Percentiles rank a stretch among this genome's conserved stretches.
Conservation (phyloP, 2,888 invertebrate genomes). For the Apoderus coryli region DNA sequence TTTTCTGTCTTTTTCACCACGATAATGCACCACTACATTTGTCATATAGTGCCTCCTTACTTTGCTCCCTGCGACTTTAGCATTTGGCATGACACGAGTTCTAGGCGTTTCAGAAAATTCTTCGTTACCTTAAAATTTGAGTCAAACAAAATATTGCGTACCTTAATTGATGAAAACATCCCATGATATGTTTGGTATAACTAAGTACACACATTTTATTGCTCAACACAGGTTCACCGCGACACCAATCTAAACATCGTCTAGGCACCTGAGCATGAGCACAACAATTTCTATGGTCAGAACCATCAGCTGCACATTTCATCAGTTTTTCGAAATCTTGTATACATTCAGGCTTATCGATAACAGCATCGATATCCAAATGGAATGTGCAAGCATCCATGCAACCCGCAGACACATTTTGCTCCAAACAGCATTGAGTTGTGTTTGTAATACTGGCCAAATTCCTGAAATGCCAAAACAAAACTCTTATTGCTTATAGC, state of each 20-base stretch:
- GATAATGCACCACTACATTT: no score
- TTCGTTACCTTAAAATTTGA: no score
- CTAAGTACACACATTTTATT: constrained; percentile 53
- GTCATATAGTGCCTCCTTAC: no score
- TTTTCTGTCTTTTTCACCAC: no score
- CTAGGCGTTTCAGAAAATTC: no score
- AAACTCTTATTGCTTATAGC: no score
- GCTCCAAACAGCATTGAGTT: constrained; percentile 64
- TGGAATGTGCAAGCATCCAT: constrained; percentile 75
- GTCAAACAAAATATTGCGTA: no score
- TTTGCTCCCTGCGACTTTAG: no score
- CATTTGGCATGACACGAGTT: no score
- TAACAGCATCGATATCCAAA: constrained; percentile 68
- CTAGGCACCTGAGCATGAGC: constrained; percentile 65
- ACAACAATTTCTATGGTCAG: constrained; percentile 74
- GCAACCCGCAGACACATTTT: constrained; percentile 65
- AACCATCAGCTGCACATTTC: constrained; percentile 71
- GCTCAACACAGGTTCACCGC: constrained; percentile 55
- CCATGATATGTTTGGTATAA: constrained; percentile 58
- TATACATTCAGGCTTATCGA: constrained; percentile 67
- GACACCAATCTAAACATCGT: constrained; percentile 71
- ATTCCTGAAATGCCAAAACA: no score
- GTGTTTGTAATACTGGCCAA: constrained; percentile 43
- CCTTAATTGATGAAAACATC: constrained; percentile 63
- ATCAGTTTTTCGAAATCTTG: constrained; percentile 69